These are phyloP conservation scores for Temnothorax rugatulus DNA, from an alignment of 2,888 invertebrate species.

Conservation along the genomic window DNA sequence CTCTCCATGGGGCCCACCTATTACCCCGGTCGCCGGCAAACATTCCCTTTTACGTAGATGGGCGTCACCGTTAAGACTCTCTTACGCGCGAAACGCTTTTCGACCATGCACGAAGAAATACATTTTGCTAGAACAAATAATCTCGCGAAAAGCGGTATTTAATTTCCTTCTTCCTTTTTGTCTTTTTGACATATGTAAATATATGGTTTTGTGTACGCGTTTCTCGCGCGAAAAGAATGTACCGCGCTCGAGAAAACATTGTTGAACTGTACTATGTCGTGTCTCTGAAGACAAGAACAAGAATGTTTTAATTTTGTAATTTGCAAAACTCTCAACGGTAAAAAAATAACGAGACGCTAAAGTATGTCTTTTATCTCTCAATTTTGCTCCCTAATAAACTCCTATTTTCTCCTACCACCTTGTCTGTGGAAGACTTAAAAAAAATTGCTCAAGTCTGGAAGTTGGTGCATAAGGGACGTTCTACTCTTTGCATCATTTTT, in stretches of 20 bases:
- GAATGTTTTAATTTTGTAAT: background rate
- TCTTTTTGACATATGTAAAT: background rate
- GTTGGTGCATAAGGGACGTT: background rate
- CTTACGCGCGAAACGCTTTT: background rate
- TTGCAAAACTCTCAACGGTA: background rate
- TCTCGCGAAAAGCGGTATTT: background rate
- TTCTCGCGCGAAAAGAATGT: background rate
- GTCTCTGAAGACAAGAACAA: slow-evolving; percentile 1
- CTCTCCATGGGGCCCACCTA: slow-evolving; percentile 3
- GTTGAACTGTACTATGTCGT: background rate
- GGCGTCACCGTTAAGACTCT: background rate
- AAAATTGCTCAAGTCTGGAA: slow-evolving; percentile 13
- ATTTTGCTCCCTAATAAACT: background rate
- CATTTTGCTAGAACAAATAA: background rate
- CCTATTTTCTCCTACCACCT: background rate
- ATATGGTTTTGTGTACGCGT: background rate
- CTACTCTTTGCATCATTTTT: background rate
- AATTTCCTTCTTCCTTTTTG: background rate
- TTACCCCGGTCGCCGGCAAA: background rate
- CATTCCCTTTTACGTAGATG: slow-evolving; percentile 5
- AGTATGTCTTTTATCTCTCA: background rate
- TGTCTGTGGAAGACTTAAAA: background rate
- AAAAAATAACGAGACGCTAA: slow-evolving; percentile 20
- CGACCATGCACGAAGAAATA: slow-evolving; percentile 6
- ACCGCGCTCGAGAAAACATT: background rate